Conservation (phyloP, 1,140 invertebrate species). For the Dinoponera quadriceps region DNA sequence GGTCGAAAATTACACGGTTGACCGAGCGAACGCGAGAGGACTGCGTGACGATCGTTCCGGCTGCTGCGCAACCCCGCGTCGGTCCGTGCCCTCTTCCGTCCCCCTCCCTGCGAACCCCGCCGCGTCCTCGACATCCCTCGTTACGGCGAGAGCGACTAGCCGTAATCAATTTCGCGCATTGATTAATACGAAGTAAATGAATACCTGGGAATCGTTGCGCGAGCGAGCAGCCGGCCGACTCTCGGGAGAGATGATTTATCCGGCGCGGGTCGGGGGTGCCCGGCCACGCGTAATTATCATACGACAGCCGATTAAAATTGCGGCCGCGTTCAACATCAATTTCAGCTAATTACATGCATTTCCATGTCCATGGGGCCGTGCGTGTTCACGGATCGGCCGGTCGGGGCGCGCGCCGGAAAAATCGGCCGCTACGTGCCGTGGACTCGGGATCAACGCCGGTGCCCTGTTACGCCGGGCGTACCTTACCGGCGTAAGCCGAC, state of each 20-base stretch:
- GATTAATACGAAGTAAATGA: slow-evolving; percentile 84
- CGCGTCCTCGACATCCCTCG: slow-evolving; percentile 62
- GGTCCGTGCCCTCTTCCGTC: slow-evolving; percentile 27
- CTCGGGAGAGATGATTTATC: slow-evolving; percentile 82
- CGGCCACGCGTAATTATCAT: slow-evolving; percentile 83
- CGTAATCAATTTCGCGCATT: slow-evolving; percentile 83
- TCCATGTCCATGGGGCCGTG: slow-evolving; percentile 78
- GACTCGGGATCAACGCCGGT: slow-evolving; percentile 13
- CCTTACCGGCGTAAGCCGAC: slow-evolving; percentile 43
- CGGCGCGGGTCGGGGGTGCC: slow-evolving; percentile 80
- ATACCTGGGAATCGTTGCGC: slow-evolving; percentile 80
- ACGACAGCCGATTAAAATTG: slow-evolving; percentile 86
- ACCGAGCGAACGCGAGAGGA: slow-evolving; percentile 53
- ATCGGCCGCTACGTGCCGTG: slow-evolving; percentile 73
- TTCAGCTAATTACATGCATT: slow-evolving; percentile 85
- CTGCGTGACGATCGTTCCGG: slow-evolving; percentile 48
- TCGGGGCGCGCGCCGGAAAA: slow-evolving; percentile 70
- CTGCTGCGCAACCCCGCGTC: slow-evolving; percentile 13
- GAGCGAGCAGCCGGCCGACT: slow-evolving; percentile 32
- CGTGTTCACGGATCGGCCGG: slow-evolving; percentile 39
- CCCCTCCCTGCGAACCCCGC: background rate
- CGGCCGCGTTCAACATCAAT: slow-evolving; percentile 82
- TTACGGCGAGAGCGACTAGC: slow-evolving; percentile 67
- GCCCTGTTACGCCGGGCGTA: slow-evolving; percentile 12
- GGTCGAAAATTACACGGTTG: slow-evolving; percentile 49